Conservation (phyloP, 2,797 vertebrate genomes). For the Spheniscus humboldti region DNA sequence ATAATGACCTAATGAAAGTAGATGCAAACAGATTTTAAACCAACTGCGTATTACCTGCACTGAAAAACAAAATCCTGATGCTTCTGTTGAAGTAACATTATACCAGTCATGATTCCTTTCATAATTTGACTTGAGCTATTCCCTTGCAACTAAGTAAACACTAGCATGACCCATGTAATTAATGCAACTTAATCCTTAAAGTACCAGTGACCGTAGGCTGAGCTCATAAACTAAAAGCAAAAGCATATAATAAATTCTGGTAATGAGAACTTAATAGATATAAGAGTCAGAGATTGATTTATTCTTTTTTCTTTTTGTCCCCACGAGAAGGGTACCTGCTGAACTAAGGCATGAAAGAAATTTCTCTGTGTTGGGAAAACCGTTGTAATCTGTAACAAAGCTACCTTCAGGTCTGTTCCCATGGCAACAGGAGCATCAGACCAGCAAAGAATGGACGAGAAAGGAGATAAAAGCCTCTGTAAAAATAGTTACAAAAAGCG, state of each 20-base stretch:
- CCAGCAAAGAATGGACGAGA: slow-evolving; percentile 57
- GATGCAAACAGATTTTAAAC: not conserved
- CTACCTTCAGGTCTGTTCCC: slow-evolving; percentile 67
- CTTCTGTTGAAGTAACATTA: not conserved
- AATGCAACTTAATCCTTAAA: not conserved
- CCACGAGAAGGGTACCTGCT: not conserved
- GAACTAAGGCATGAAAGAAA: slow-evolving; percentile 20
- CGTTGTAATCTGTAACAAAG: slow-evolving; percentile 62
- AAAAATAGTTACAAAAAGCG: slow-evolving; percentile 46
- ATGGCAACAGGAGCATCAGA: slow-evolving; percentile 73
- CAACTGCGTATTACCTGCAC: not conserved
- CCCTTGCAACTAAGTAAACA: not conserved
- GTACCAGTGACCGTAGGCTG: not conserved
- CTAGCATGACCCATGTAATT: not conserved
- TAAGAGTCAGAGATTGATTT: not conserved
- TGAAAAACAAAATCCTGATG: not conserved
- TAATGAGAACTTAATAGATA: slow-evolving; percentile 9
- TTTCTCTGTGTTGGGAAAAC: slow-evolving; percentile 56
- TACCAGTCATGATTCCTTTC: not conserved
- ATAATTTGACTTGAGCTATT: not conserved
- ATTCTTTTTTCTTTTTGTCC: not conserved
- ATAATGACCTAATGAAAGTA: not conserved
- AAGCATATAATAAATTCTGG: not conserved
- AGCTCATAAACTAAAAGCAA: not conserved
- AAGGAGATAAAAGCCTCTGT: slow-evolving; percentile 55